These are phyloP conservation scores for Drosophila anomelani DNA, from an alignment of 2,888 invertebrate genomes.

Conservation along the genomic window DNA sequence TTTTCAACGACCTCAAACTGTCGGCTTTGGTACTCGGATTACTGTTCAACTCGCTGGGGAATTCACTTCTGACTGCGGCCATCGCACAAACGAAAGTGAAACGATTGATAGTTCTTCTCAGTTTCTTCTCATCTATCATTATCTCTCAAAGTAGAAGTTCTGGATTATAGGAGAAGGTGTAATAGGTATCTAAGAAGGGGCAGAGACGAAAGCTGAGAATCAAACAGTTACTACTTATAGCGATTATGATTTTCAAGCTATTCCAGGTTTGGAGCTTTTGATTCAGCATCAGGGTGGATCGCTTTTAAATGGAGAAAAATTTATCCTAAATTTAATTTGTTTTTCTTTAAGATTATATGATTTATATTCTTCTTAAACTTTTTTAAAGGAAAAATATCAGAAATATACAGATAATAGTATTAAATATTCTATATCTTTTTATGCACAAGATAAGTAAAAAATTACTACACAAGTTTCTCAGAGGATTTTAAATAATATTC, in stretches of 20 bases:
- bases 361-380: too few species aligned
- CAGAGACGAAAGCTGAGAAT: neutral
- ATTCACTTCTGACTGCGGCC: conserved; percentile 80
- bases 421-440: too few species aligned
- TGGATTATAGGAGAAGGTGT: conserved; percentile 1
- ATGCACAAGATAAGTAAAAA: too few species aligned
- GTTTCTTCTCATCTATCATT: neutral
- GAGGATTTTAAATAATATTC: too few species aligned
- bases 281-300: neutral
- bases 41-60: conserved; percentile 78
- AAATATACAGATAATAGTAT: too few species aligned
- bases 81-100: conserved; percentile 69
- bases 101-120: neutral
- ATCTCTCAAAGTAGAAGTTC: neutral
- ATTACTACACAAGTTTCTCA: too few species aligned
- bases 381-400: too few species aligned
- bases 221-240: neutral
- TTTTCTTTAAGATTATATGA: too few species aligned
- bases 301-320: too few species aligned
- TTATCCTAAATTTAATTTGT: too few species aligned
- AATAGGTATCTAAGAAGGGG: neutral
- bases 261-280: neutral
- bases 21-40: conserved; percentile 29
- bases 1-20: conserved; percentile 65
- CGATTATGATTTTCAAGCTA: neutral